Evolutionary conservation across 1,140 invertebrate species (phyloP).

Genomic region (Maniola jurtina): DNA sequence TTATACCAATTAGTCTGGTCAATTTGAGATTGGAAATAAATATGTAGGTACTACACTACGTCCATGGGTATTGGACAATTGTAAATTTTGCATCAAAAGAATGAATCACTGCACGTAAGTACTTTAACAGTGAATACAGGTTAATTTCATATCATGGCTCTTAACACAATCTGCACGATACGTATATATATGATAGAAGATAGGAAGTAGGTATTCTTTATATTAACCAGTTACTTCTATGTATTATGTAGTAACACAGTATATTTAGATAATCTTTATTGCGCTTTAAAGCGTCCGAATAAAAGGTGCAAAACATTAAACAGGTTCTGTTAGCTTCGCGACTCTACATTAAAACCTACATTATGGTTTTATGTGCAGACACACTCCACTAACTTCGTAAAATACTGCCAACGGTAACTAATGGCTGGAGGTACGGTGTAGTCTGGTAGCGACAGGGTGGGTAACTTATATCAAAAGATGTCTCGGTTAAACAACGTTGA

Average conservation of each 20-base stretch:
- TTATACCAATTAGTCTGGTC: no score
- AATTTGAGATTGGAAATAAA: no score
- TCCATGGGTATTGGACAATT: no score
- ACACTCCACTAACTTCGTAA: conserved; percentile 14
- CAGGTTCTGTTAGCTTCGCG: conserved; percentile 4
- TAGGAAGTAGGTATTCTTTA: no score
- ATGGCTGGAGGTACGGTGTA: conserved; percentile 3
- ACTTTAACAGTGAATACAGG: no score
- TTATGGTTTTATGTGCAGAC: conserved; percentile 4
- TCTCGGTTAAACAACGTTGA: not conserved
- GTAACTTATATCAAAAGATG: not conserved
- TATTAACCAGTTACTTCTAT: no score
- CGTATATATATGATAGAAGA: no score
- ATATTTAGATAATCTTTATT: conserved; percentile 3
- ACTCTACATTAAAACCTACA: conserved; percentile 8
- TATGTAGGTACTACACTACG: no score
- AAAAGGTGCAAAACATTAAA: conserved; percentile 9
- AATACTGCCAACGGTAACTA: conserved; percentile 18
- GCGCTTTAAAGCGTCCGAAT: conserved; percentile 6
- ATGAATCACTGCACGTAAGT: no score
- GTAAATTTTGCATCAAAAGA: no score
- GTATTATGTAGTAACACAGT: not conserved
- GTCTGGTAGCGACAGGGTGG: not conserved
- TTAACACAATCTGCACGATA: no score
- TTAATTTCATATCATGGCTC: no score